Base-by-base conservation (phyloP, 2,888 invertebrate genomes). In the Conistra vaccinii region DNA sequence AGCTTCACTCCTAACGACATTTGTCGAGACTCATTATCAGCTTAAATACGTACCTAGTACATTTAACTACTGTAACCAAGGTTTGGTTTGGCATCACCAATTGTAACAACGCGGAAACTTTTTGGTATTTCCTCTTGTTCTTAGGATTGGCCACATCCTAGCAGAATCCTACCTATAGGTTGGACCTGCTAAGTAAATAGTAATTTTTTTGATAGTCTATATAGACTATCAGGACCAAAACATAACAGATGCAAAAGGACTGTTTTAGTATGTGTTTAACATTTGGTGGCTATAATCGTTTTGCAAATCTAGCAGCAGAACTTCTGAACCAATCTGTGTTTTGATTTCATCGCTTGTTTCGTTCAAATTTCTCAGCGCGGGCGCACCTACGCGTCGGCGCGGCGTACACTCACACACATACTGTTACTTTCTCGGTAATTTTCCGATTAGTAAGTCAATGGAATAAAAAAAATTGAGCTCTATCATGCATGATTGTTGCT, bases 301-400 rank as follows among this genome's bases (percentile, higher is more conserved):
- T n/a, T 3, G 20, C 3, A 73, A 14, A n/a, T 29, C 20, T 72
- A 39, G 14, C 3, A 48, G 12, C 45, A 26, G 17, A 53, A n/a
- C 85, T 82, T 85, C 83, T 83, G 76, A 1, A 53, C 6, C 5
- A 53, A n/a, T n/a, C 57, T 70, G 39, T n/a, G 6, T 1, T 68
- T 76, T 73, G 60, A 68, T 62, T 57, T 42, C 26, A 74, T 51
- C 57, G 74, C 71, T 73, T 65, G 78, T 83, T 84, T 82, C 82
- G 86, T 83, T 87, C 87, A 87, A 87, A 89, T 89, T 89, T 89
- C 84, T 81, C 71, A 77, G 86, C 83, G 83, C 87, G 87, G 88
- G 90, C 91, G 91, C 91, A 87, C 90, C 91, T 90, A 91, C 92
- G 91, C 89, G 65, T 79, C 71, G 65, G 63, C 69, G 51, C 67